Conservation (phyloP, 2,113 vertebrate genomes). For the Eulemur rufifrons region DNA sequence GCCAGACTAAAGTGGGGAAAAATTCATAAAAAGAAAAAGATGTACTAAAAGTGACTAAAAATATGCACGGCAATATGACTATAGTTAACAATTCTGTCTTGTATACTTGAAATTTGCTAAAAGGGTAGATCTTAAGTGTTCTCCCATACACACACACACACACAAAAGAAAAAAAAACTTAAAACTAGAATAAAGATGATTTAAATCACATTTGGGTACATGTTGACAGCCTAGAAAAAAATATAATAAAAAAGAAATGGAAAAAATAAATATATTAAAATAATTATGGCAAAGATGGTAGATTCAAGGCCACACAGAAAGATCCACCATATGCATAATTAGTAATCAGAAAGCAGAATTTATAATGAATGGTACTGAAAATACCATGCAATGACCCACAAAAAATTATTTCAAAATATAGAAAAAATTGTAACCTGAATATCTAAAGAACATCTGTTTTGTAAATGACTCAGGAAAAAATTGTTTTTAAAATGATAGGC, state of each 20-base stretch:
- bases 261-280: neutral
- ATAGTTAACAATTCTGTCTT: neutral
- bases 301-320: neutral
- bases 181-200: neutral
- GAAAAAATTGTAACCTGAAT: neutral
- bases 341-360: neutral
- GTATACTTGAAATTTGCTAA: neutral
- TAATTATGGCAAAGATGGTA: neutral
- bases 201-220: constrained; percentile 33
- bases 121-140: neutral
- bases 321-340: neutral
- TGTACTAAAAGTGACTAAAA: neutral
- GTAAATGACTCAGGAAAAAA: neutral
- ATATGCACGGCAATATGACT: neutral
- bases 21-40: neutral
- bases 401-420: neutral
- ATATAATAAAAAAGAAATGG: neutral
- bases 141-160: too few species aligned
- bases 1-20: neutral
- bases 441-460: constrained; percentile 3
- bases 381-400: neutral
- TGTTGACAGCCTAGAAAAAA: neutral
- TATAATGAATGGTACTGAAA: neutral
- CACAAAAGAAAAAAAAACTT: neutral
- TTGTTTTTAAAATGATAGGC: neutral